Evolutionary conservation across 2,797 vertebrate species (phyloP), one percentile per base, ranked within the genome.

Genomic region (Mormyrops attenuatus): DNA sequence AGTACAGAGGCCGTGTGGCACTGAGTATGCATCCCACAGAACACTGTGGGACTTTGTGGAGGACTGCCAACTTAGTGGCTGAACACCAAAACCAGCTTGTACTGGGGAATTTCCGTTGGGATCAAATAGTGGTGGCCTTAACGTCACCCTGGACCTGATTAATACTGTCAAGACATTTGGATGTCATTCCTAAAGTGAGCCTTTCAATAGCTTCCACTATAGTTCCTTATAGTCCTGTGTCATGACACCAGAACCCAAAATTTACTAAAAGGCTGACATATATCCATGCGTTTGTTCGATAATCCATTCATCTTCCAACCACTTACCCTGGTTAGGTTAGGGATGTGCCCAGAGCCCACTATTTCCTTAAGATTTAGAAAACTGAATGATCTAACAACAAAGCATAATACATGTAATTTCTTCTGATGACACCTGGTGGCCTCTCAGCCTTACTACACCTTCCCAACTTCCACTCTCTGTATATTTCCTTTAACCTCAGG

Each of bases 371-470:
- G 30, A 82, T 44, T 49, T 30, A 34, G 50, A 52, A 87, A 26
- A 57, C 34, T 6, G 5, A 38, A 53, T 7, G 6, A 55, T 38
- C 50, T 5, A 77, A 77, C 5, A 77, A 44, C 53, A 53, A 87
- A 30, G 13, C 20, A 9, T 3, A 80, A 41, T n/a, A 41, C 85
- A n/a, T 9, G 53, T 30, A 5, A 15, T 34, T 26, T 13, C 5
- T 57, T 34, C 86, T 44, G 86, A 87, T 55, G 86, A 87, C 86
- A 87, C 55, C 86, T 87, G n/a, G 86, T 87, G 86, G 86, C 86
- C 86, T 41, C 6, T n/a, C 55, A 63, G 52, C 30, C 34, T 87
- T 87, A 87, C 86, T 60, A 60, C 52, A 60, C 6, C 20, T 13
- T 44, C 20, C 7, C 55, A 87, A 15, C 53, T 20, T 57, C 52